These are phyloP conservation scores for Loripinus fragilis DNA, from an alignment of 2,888 invertebrate genomes.

Conservation along the genomic window DNA sequence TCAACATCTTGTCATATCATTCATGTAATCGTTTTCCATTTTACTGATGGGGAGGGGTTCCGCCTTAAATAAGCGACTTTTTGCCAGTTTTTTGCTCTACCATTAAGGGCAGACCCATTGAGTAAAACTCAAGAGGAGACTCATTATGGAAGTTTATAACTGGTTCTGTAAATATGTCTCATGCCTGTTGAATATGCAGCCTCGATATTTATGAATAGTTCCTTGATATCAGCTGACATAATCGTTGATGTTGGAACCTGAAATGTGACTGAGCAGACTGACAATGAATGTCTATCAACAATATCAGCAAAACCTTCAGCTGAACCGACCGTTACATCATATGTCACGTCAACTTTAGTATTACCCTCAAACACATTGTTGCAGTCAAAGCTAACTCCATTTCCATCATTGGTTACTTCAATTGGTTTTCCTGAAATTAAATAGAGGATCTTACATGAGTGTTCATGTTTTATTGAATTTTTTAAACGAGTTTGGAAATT, in stretches of 20 bases:
- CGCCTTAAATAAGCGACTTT: too few species aligned
- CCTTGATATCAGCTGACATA: neutral
- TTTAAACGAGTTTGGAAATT: too few species aligned
- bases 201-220: neutral
- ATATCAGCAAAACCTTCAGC: neutral
- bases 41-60: too few species aligned
- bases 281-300: neutral
- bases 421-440: neutral
- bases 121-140: neutral
- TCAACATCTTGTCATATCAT: too few species aligned
- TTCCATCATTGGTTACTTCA: neutral
- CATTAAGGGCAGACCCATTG: too few species aligned
- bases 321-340: neutral
- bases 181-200: neutral
- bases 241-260: neutral
- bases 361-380: neutral
- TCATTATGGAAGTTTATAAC: neutral
- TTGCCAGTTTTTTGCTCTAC: too few species aligned
- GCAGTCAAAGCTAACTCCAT: neutral
- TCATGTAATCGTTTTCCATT: too few species aligned
- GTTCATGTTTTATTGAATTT: too few species aligned
- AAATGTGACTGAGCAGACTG: neutral
- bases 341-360: neutral
- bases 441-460: too few species aligned
- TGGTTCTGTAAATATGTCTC: neutral